Base-by-base conservation (phyloP, 2,113 vertebrate species). In the Syrrhaptes paradoxus region DNA sequence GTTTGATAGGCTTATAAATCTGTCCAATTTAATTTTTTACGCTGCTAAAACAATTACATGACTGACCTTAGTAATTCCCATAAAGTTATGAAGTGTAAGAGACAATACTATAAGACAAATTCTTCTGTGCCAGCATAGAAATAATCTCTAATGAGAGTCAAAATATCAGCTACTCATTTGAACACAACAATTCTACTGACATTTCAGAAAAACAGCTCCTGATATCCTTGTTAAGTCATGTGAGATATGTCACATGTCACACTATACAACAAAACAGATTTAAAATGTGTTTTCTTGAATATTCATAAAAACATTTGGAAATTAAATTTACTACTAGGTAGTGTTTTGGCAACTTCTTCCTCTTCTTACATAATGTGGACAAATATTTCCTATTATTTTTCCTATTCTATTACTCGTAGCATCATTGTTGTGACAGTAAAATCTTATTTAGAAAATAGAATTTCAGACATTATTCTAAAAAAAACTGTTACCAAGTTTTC, bases 11-110 rank as follows among this genome's bases (percentile, higher is more conserved):
- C 74, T 82, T 75, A 7, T 52, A 79, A 72, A n/a, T 91, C 82
- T 88, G 71, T 70, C 67, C 80, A 85, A 74, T 87, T 78, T 86
- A 86, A 78, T 94, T 95, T 91, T 88, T 80, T 61, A 61, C 52
- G 49, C 51, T 90, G 67, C 57, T 96, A 89, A 88, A 81, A 83
- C 0, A 2, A 89, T 90, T 93, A 63, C 4, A 31, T 84, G 95
- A 93, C 86, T 93, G 76, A 71, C 68, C 38, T 92, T 59, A 75
- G 58, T 76, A 87, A 90, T 80, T 87, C 29, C 43, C 17, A 66
- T 45, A 55, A 76, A 93, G 58, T 86, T 76, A 83, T n/a, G 17
- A 80, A 93, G 70, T 74, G 12, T 51, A 87, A 93, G 16, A 88
- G 25, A 59, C 86, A 81, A 87, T 22, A 58, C 32, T 4, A 1